These are phyloP conservation scores for Threskiornis aethiopicus DNA, from an alignment of 2,797 vertebrate genomes.

Conservation along the genomic window DNA sequence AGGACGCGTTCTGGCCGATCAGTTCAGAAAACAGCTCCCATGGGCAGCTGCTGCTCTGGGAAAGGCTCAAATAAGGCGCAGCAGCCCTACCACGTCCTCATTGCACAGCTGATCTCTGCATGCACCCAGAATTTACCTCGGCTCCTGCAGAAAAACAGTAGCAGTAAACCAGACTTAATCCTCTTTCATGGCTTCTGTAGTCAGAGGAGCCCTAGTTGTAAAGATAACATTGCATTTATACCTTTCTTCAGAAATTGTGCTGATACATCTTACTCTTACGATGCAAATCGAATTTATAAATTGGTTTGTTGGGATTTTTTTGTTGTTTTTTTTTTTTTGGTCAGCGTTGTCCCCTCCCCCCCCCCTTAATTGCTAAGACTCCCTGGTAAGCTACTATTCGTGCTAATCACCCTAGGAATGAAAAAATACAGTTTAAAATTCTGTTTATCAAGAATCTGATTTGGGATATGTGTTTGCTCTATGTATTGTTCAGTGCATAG, in stretches of 20 bases:
- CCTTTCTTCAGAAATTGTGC: background rate
- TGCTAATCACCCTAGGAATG: background rate
- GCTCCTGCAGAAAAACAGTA: background rate
- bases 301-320: too few species aligned
- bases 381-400: background rate
- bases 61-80: accelerated
- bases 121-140: too few species aligned
- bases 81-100: accelerated
- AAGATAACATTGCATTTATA: background rate
- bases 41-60: accelerated
- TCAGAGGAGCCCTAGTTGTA: background rate
- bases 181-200: background rate
- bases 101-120: accelerated
- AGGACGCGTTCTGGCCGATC: accelerated
- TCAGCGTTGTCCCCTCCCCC: too few species aligned
- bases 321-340: background rate
- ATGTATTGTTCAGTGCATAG: background rate
- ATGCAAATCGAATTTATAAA: background rate
- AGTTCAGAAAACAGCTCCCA: background rate
- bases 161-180: background rate
- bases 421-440: background rate
- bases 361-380: background rate
- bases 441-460: background rate
- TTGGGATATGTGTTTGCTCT: background rate
- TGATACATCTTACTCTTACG: background rate